Conservation (phyloP, 2,113 vertebrate genomes). For the Isurus oxyrinchus region DNA sequence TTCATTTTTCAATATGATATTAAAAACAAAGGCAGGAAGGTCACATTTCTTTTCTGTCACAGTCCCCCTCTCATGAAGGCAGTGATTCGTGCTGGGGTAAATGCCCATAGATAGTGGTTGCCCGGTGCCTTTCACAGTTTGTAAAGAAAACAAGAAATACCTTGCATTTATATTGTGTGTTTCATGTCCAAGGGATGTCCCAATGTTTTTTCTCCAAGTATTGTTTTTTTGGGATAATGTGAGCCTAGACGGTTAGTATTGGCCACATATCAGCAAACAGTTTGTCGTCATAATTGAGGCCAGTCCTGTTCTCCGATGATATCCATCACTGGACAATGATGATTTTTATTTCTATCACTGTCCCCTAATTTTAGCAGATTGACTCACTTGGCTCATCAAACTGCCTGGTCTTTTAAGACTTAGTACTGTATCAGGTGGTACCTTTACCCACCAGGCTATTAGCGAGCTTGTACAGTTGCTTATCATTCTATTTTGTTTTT, state of each 20-base stretch:
- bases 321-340: background rate
- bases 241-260: background rate
- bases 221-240: too few relatives aligned
- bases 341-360: background rate
- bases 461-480: background rate
- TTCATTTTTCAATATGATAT: background rate
- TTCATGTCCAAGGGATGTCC: background rate
- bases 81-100: background rate
- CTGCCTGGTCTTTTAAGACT: background rate
- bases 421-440: background rate
- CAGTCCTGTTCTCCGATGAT: background rate
- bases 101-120: background rate
- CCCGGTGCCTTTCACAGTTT: background rate
- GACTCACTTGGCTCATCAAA: background rate
- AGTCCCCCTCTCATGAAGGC: background rate
- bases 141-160: background rate
- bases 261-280: background rate
- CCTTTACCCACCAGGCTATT: background rate
- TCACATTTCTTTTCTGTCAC: background rate
- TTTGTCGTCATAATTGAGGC: background rate
- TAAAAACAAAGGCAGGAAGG: background rate
- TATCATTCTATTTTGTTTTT: background rate
- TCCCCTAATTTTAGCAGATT: background rate
- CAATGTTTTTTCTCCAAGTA: too few relatives aligned
- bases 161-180: background rate